Base-by-base conservation (phyloP, 2,888 invertebrate genomes). In the Drosophila recens region DNA sequence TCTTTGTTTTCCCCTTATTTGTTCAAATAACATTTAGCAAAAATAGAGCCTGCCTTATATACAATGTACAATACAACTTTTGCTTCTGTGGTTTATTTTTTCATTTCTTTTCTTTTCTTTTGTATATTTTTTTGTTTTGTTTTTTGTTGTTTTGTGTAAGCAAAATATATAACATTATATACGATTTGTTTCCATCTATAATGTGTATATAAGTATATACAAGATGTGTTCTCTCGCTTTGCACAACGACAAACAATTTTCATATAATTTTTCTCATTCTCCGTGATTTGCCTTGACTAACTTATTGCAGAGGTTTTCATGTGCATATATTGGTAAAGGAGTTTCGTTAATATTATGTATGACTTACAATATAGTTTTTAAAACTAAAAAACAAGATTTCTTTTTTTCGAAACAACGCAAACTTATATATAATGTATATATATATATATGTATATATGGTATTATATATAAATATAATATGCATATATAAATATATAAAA, bases 21-120 rank as follows among this genome's bases (percentile, higher is more conserved):
- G 83, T 86, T 87, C 72, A 87, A 89, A 87, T 90, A 87, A 90
- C 90, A 90, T 90, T 88, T 87, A 87, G 90, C 90, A 87, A 90
- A 87, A 87, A 87, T 90, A 87, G 89, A 88, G 75, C 79, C 78
- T 89, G 82, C 85, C 80, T 78, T 86, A 77, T 88, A 75, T 88
- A 87, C 87, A 87, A 82, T 87, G 70, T 88, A 87, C 87, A 87
- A 82, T 87, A 87, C 77, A 83, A 85, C 85, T 85, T 80, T 77
- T 81, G 71, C 66, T 74, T 84, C 46, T 63, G 52, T 72, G 54
- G 15, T 63, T 59, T 45, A 52, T 56, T 68, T 51, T 49, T 48
- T 48, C 40, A 40, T 56, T 62, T 43, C 20, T 43, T 43, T n/a
- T n/a, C n/a, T n/a, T n/a, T 43, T 78, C 23, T 69, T 70, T 33